Evolutionary conservation across 2,888 invertebrate species (phyloP).

Genomic region (Tipula unca): DNA sequence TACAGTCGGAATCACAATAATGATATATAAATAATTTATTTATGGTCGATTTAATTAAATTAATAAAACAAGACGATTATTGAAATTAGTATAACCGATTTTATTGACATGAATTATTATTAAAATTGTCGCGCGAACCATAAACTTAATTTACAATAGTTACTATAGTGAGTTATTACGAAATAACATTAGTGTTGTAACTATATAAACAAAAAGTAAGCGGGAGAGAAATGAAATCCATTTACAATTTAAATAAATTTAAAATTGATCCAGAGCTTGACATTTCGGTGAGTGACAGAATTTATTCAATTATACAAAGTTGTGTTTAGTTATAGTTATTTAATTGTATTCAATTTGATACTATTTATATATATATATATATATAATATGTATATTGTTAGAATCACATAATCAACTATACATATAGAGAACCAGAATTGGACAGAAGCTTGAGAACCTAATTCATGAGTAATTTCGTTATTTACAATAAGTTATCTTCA

Average conservation of each 20-base stretch:
- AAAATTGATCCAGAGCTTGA: neutral
- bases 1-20: neutral
- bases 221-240: neutral
- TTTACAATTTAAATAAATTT: neutral
- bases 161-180: neutral
- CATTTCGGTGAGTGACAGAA: neutral
- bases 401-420: neutral
- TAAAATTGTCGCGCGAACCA: neutral
- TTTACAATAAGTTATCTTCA: too few species aligned
- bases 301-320: neutral
- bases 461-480: too few species aligned
- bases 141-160: neutral
- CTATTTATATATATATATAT: neutral
- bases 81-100: neutral
- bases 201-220: neutral
- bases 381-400: neutral
- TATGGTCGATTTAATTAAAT: neutral
- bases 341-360: neutral
- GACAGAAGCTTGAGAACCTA: too few species aligned
- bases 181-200: neutral
- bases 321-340: neutral
- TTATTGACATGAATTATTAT: neutral
- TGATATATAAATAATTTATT: neutral
- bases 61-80: neutral
- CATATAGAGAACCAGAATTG: too few species aligned